These are phyloP conservation scores for Oryzias melastigma DNA, from an alignment of 2,113 vertebrate species.

Conservation along the genomic window DNA sequence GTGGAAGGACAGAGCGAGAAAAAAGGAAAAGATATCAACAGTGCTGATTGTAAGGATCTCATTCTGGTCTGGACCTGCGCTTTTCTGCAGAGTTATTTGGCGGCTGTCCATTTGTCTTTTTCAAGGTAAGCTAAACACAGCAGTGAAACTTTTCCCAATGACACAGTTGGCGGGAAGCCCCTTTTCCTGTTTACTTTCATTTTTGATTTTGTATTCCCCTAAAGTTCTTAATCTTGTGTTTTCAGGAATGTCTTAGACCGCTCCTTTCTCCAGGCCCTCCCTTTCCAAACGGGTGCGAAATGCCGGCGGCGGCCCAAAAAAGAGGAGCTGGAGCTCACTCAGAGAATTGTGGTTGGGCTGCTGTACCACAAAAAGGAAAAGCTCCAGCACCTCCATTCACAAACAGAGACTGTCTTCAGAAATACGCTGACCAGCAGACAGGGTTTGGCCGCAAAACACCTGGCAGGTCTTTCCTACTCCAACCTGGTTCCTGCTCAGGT, in stretches of 20 bases:
- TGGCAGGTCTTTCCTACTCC: constrained; percentile 72
- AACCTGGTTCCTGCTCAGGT: constrained; percentile 75
- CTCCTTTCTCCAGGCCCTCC: constrained; percentile 73
- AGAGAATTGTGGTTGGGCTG: constrained; percentile 81
- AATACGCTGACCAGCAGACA: constrained; percentile 61
- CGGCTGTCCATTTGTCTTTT: constrained; percentile 78
- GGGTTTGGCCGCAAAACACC: constrained; percentile 69
- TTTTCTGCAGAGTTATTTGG: constrained; percentile 84
- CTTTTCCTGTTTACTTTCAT: not conserved
- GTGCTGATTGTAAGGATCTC: not conserved
- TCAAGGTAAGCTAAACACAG: constrained; percentile 61
- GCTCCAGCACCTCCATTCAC: constrained; percentile 41
- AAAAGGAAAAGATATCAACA: rapidly evolving
- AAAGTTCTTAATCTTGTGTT: constrained; percentile 38
- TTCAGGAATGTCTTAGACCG: constrained; percentile 77
- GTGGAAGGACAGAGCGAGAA: not conserved
- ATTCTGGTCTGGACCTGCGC: constrained; percentile 77
- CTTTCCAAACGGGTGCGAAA: constrained; percentile 62
- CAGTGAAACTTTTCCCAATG: not conserved
- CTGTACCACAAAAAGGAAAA: constrained; percentile 72
- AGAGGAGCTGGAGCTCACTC: constrained; percentile 83
- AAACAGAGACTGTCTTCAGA: constrained; percentile 25
- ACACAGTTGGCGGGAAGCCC: too few species aligned
- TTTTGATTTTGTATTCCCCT: not conserved
- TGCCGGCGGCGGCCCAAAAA: constrained; percentile 79